A percentile compares a stretch with the other conserved stretches of the same genome.
phyloP scores from a whole-genome alignment of 1,140 invertebrate genomes.

The Triops longicaudatus region DNA sequence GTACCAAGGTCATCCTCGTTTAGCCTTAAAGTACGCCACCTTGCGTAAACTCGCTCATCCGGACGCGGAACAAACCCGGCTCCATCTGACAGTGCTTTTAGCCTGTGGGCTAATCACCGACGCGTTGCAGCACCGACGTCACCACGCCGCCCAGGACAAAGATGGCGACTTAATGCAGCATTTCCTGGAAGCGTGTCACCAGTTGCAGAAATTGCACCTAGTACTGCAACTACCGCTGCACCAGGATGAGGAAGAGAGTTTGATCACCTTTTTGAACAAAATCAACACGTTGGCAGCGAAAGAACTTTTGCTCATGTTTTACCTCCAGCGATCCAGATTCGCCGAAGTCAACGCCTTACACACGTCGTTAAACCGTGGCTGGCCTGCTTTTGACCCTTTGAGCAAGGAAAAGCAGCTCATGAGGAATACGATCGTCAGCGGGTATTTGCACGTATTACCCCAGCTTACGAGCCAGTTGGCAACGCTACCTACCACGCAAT shows the following conservation, averaged over 20 bases:
- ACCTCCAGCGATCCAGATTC: slow-evolving; percentile 39
- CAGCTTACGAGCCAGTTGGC: slow-evolving; percentile 29
- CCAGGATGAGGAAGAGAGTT: slow-evolving; percentile 46
- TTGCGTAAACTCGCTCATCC: slow-evolving; percentile 44
- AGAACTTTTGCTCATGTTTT: slow-evolving; percentile 45
- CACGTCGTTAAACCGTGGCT: slow-evolving; percentile 18
- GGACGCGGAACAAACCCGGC: slow-evolving; percentile 44
- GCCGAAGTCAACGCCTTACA: slow-evolving; percentile 19
- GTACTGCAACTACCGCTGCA: slow-evolving; percentile 48
- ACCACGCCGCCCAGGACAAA: slow-evolving; percentile 38
- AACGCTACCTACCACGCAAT: slow-evolving; percentile 27
- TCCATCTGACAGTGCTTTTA: slow-evolving; percentile 47
- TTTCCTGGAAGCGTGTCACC: slow-evolving; percentile 42
- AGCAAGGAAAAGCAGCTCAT: slow-evolving; percentile 19
- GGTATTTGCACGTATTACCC: slow-evolving; percentile 28
- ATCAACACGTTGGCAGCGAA: slow-evolving; percentile 35
- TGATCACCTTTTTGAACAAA: slow-evolving; percentile 41
- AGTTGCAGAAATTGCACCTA: slow-evolving; percentile 44
- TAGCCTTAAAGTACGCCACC: slow-evolving; percentile 48
- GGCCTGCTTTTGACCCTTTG: slow-evolving; percentile 18
- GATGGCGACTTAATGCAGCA: slow-evolving; percentile 40
- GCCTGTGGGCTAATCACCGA: slow-evolving; percentile 49
- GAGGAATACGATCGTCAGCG: slow-evolving; percentile 27
- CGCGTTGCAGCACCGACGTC: slow-evolving; percentile 48
- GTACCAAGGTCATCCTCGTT: slow-evolving; percentile 44